Conservation (phyloP, 2,797 vertebrate species). For the Platalea minor region DNA sequence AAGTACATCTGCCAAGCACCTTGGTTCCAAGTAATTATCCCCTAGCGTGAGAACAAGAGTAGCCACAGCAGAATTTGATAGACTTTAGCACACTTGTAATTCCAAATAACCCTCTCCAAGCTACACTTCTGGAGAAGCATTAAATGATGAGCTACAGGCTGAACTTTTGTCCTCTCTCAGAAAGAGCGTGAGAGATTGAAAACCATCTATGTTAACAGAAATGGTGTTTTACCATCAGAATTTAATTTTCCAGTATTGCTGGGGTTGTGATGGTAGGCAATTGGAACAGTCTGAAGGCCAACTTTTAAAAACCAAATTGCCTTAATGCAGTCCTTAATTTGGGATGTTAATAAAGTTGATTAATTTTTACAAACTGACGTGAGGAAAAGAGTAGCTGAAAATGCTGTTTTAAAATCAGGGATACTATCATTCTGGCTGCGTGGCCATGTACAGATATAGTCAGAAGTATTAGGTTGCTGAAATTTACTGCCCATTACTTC, state of each 20-base stretch:
- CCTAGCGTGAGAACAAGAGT: neutral
- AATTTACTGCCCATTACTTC: slow-evolving; percentile 54
- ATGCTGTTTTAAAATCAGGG: neutral
- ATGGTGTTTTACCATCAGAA: neutral
- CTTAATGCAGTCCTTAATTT: neutral
- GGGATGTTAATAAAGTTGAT: neutral
- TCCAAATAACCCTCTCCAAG: neutral
- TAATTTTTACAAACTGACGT: neutral
- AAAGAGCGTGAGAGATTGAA: neutral
- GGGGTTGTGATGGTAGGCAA: neutral
- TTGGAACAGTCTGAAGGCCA: neutral
- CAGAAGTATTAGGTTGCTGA: neutral
- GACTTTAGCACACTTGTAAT: neutral
- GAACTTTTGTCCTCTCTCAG: neutral
- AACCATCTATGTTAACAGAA: neutral
- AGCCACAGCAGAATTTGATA: neutral
- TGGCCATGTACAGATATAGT: neutral
- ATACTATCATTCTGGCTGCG: neutral
- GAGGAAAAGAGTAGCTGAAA: neutral
- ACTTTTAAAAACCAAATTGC: neutral
- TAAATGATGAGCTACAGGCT: neutral
- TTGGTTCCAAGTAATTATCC: neutral
- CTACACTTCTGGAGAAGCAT: neutral
- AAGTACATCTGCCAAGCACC: neutral
- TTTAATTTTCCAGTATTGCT: neutral